Evolutionary conservation across 2,888 invertebrate genomes (phyloP), one percentile per base, ranked within the genome.

Genomic region (Laspeyria flexula): DNA sequence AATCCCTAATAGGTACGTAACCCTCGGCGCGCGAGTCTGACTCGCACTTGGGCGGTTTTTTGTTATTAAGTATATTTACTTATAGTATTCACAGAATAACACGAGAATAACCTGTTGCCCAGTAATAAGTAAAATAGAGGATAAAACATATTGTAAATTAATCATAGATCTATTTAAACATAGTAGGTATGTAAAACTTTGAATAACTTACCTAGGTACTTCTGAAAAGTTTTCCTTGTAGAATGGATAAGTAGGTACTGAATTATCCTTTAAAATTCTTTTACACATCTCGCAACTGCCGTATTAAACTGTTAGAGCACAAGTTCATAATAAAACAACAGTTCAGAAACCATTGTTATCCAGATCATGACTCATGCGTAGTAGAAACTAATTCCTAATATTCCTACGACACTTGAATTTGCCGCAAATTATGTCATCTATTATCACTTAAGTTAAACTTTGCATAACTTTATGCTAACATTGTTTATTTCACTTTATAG

Each of bases 321-420:
- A 33, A 47, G 54, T 65, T 52, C 44, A 57, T 46, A 37, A 37
- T 62, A 52, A 45, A 59, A 56, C 55, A 68, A 70, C 62, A n/a
- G n/a, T n/a, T n/a, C n/a, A 57, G 62, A 62, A 65, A 64, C 67
- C 68, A 77, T 73, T 75, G 71, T 76, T 64, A 64, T 61, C 45
- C 55, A 44, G 27, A 59, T 43, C 52, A 75, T 82, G 81, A 81
- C 54, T 81, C 81, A 82, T 71, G 60, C 2, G 21, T 21, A n/a
- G 52, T 63, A 71, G 61, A 68, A 76, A 67, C 73, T 71, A 70
- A 71, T 61, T 61, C 41, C 35, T 59, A 30, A 57, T 56, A 48
- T 47, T 56, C 21, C 6, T 3, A 18, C 18, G 67, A 41, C 71
- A 71, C 69, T 81, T 76, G 66, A 81, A 81, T 77, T 83, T 83